phyloP scores from a whole-genome alignment of 2,113 vertebrate genomes.

The Lepidiolamprologus cunningtoni region DNA sequence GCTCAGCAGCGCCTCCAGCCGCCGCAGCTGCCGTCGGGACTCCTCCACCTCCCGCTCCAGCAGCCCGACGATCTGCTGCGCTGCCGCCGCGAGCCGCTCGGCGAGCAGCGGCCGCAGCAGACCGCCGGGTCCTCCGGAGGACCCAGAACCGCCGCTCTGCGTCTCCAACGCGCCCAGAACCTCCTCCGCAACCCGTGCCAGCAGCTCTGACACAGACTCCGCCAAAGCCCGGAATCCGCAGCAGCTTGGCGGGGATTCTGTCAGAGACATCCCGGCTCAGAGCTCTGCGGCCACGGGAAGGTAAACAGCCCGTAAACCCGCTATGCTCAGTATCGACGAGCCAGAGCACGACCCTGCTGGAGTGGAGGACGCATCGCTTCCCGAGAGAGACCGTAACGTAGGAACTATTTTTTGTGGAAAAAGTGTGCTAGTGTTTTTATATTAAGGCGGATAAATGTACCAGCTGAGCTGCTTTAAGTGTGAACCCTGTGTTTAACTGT shows the following conservation, averaged over 20 bases:
- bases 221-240: background rate
- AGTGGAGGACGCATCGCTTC: background rate
- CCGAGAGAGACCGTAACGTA: rapidly evolving
- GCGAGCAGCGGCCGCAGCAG: background rate
- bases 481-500: background rate
- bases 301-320: background rate
- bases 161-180: background rate
- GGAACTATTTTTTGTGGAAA: background rate
- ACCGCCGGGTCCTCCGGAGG: background rate
- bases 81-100: background rate
- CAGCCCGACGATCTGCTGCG: background rate
- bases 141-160: background rate
- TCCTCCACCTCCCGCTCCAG: slow-evolving; percentile 14
- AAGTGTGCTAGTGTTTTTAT: background rate
- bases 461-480: background rate
- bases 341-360: background rate
- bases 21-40: background rate
- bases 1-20: slow-evolving; percentile 18
- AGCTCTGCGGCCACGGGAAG: background rate
- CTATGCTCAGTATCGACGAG: background rate
- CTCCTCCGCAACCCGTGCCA: slow-evolving; percentile 1
- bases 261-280: background rate
- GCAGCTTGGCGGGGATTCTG: background rate
- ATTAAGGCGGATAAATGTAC: background rate
- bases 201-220: background rate